Percentiles rank a stretch among this genome's conserved stretches.
Conservation (phyloP, 2,113 vertebrate genomes). For the Hassar affinis region DNA sequence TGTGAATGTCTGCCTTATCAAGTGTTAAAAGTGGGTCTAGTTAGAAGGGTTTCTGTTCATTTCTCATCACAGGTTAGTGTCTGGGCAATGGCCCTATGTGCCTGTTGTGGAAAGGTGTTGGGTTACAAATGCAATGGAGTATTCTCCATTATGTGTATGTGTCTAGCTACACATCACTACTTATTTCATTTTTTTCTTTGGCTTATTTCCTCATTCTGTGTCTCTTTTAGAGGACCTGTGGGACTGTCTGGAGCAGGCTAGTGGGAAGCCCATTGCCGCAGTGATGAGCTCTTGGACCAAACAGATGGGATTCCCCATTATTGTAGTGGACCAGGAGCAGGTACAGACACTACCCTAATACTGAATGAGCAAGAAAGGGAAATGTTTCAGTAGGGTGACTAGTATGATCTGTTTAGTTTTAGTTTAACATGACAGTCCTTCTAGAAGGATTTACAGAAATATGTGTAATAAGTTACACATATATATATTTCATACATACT, state of each 20-base stretch:
- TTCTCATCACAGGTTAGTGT: background rate
- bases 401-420: too few relatives aligned
- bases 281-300: constrained; percentile 98
- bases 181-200: background rate
- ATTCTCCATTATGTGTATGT: background rate
- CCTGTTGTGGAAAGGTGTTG: background rate
- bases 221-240: constrained; percentile 88
- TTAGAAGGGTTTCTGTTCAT: background rate
- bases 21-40: background rate
- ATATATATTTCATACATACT: background rate
- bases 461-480: background rate
- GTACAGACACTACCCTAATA: constrained; percentile 63
- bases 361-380: background rate
- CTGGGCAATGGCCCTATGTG: background rate
- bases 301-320: constrained; percentile 96
- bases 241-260: constrained; percentile 92
- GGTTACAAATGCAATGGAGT: background rate
- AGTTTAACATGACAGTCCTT: background rate
- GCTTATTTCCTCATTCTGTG: background rate
- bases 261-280: constrained; percentile 91
- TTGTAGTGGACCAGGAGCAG: constrained; percentile 91
- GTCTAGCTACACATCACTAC: background rate
- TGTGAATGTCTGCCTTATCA: background rate
- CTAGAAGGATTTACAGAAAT: background rate
- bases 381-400: background rate